Evolutionary conservation across 2,113 vertebrate genomes (phyloP), one percentile per base, ranked within the genome.

Genomic region (Genyomyrus donnyi): DNA sequence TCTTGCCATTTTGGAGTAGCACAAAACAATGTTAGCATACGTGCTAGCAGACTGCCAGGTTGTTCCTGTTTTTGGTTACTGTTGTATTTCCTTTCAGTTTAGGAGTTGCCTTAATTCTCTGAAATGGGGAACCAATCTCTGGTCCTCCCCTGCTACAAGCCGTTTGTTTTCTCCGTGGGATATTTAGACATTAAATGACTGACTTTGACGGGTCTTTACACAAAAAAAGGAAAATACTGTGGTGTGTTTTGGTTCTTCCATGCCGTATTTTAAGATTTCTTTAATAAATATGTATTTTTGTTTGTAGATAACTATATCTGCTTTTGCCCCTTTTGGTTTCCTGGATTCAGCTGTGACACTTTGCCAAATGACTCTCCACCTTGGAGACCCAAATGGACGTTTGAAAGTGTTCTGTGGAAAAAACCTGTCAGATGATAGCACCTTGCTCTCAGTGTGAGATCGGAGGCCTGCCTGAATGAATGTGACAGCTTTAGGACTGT

Each of bases 81-180:
- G 27, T 70, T 70, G n/a, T 27, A 70, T 31, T 70, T 90, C 93
- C 45, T 91, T 91, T 95, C 93, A 93, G 93, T 96, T 95, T 92
- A 94, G 93, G 91, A 96, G 95, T 94, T 94, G 95, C 95, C 95
- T 96, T 96, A 96, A 94, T 95, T 94, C 95, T 94, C 93, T 93
- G 93, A 95, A 92, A 91, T 90, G 91, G 93, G 90, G 91, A 91
- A 91, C 87, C 91, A 85, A 91, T 90, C 91, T 90, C 92, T 86
- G 85, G 89, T 92, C 92, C 90, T 91, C 90, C 91, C 24, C 91
- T 88, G 92, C 91, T 91, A 90, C 88, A 88, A 42, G 24, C 39
- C 91, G 49, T 74, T 91, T 53, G 52, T n/a, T 45, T 53, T 85
- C 70, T 89, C 77, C 10, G 9, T 39, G 48, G 50, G 80, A 48